phyloP scores from a whole-genome alignment of 30 jellyfish, hydroid and myxozoan genomes.

The Cassiopea xamachana region DNA sequence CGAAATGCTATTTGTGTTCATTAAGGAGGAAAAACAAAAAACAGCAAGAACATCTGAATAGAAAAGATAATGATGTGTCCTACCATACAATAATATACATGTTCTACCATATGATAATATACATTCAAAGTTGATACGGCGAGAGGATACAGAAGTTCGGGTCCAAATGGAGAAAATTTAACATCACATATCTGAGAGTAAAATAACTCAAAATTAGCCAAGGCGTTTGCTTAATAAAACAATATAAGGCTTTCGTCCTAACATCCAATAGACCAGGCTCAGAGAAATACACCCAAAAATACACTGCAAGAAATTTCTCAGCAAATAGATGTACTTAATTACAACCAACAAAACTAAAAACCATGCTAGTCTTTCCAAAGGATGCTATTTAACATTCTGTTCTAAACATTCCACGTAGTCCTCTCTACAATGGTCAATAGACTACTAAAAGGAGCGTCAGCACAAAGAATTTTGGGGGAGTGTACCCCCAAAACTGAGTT shows the following conservation, averaged over 20 bases:
- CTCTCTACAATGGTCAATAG: background rate
- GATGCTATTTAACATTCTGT: background rate
- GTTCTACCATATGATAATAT: too few species aligned
- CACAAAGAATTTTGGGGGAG: too few species aligned
- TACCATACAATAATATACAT: too few species aligned
- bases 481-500: too few species aligned
- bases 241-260: background rate
- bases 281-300: background rate
- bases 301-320: background rate
- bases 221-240: background rate
- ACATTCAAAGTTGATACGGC: background rate
- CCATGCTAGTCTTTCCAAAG: background rate
- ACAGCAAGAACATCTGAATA: background rate
- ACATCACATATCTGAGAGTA: slow-evolving; percentile 31
- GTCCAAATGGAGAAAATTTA: background rate
- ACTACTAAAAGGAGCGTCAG: too few species aligned
- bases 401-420: background rate
- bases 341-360: background rate
- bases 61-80: background rate
- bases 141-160: slow-evolving; percentile 38
- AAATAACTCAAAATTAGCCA: background rate
- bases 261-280: background rate
- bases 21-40: slow-evolving; percentile 9
- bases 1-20: background rate
- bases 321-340: background rate